phyloP scores from a whole-genome alignment of 2,888 invertebrate species.

The Cryptocephalus primarius region DNA sequence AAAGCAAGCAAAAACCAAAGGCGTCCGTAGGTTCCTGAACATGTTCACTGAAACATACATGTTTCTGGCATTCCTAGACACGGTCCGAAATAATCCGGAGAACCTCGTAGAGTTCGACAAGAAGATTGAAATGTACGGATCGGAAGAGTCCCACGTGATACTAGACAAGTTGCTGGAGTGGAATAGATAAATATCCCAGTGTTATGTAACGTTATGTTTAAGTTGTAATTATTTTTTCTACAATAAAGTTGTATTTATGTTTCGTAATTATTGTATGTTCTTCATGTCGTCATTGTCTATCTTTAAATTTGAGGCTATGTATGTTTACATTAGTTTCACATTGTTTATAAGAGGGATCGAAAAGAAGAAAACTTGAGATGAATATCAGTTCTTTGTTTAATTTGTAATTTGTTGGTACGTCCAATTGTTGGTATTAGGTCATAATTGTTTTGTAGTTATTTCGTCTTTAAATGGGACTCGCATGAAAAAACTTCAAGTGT shows the following conservation, averaged over 20 bases:
- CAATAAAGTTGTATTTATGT: constrained; percentile 1
- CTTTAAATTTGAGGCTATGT: too few relatives aligned
- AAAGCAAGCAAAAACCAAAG: constrained; percentile 49
- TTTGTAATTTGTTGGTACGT: too few relatives aligned
- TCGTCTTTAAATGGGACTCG: too few relatives aligned
- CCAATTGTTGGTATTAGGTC: too few relatives aligned
- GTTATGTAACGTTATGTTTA: background rate
- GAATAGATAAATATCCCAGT: constrained; percentile 13
- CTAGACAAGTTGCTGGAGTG: constrained; percentile 32
- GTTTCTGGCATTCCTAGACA: constrained; percentile 65
- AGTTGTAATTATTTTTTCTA: background rate
- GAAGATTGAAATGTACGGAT: constrained; percentile 31
- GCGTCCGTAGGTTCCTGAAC: constrained; percentile 62
- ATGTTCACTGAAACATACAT: constrained; percentile 84
- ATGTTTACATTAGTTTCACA: too few relatives aligned
- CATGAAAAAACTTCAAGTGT: too few relatives aligned
- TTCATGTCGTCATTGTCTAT: too few relatives aligned
- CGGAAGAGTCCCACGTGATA: constrained; percentile 27
- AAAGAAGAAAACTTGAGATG: too few relatives aligned
- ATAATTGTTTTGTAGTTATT: too few relatives aligned
- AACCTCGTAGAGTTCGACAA: constrained; percentile 31
- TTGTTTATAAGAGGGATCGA: too few relatives aligned
- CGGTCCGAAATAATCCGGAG: constrained; percentile 25
- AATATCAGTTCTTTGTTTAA: too few relatives aligned
- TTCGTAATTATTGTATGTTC: constrained; percentile 3